A percentile compares a stretch with the other conserved stretches of the same genome.
phyloP scores from a whole-genome alignment of 2,797 vertebrate genomes.

The Chromobotia macracanthus region DNA sequence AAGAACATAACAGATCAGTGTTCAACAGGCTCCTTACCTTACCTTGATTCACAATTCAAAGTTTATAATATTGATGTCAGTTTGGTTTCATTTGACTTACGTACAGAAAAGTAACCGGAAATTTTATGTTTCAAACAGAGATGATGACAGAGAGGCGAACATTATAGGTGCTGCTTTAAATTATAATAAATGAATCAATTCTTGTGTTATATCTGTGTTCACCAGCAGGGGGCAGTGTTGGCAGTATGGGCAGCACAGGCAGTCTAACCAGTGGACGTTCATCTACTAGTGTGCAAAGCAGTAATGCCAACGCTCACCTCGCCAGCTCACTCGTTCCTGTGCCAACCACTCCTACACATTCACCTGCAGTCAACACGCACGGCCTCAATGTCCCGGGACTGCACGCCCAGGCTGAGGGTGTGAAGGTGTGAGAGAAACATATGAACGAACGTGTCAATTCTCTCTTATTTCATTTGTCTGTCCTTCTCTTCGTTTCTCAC shows the following conservation, averaged over 20 bases:
- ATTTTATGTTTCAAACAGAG: too few species aligned
- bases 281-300: slow-evolving; percentile 77
- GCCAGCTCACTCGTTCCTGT: slow-evolving; percentile 59
- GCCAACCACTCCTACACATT: slow-evolving; percentile 59
- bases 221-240: slow-evolving; percentile 85
- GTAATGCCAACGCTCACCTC: slow-evolving; percentile 61
- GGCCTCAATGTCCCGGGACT: slow-evolving; percentile 85
- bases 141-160: too few species aligned
- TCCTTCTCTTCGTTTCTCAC: slow-evolving; percentile 4
- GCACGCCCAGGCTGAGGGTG: slow-evolving; percentile 89
- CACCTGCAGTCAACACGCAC: slow-evolving; percentile 74
- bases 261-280: slow-evolving; percentile 81
- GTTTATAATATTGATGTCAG: too few species aligned
- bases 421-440: slow-evolving; percentile 78
- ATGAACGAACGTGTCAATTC: neutral
- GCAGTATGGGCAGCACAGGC: slow-evolving; percentile 88
- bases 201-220: slow-evolving; percentile 8
- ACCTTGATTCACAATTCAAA: too few species aligned
- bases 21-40: too few species aligned
- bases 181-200: neutral
- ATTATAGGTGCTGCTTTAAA: neutral
- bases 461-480: neutral
- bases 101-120: too few species aligned
- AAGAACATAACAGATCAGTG: too few species aligned
- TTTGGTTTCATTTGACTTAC: too few species aligned